Evolutionary conservation across 2,888 invertebrate genomes (phyloP), one percentile per base, ranked within the genome.

Genomic region (Xestia rhomboidea): DNA sequence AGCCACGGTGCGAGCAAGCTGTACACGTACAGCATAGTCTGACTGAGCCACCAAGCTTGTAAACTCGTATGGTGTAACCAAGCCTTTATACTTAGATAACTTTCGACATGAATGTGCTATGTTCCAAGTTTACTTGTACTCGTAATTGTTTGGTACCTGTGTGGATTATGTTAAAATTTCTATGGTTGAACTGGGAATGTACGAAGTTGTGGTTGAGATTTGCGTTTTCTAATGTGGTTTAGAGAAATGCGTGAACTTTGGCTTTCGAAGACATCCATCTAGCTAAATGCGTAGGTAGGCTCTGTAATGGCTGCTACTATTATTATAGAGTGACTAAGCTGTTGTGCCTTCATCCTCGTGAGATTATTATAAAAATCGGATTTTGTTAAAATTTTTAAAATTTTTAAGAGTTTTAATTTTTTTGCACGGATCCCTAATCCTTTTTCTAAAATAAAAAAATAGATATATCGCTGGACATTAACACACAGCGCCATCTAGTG

Each of bases 41-140:
- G 13, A 44, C 11, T 54, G 5, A 13, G 18, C 38, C n/a, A 44
- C 24, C 13, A 38, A 6, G 11, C 11, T 7, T 24, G 30, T 30
- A n/a, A 30, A 1, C 30, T 68, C 15, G 18, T 44, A 57, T 38
- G 30, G 77, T 82, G 44, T 60, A 73, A 13, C 81, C 63, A 63
- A 79, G 68, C 60, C 81, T 68, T 80, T 15, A 78, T 24, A 62
- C 30, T 70, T 60, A 71, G 73, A 84, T 82, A 84, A 78, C 72
- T 77, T 75, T 75, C 78, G 46, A 85, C 83, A 84, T 82, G 78
- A 46, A 70, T 85, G 82, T 68, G 70, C 85, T 34, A n/a, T 84
- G 74, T 68, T 73, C 69, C 30, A 13, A 27, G 54, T 75, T 84
- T 68, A 54, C 73, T 70, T 84, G 69, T 70, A 68, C 44, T 51